These are phyloP conservation scores for Trachemys scripta DNA, from an alignment of 2,113 vertebrate genomes.

Conservation along the genomic window DNA sequence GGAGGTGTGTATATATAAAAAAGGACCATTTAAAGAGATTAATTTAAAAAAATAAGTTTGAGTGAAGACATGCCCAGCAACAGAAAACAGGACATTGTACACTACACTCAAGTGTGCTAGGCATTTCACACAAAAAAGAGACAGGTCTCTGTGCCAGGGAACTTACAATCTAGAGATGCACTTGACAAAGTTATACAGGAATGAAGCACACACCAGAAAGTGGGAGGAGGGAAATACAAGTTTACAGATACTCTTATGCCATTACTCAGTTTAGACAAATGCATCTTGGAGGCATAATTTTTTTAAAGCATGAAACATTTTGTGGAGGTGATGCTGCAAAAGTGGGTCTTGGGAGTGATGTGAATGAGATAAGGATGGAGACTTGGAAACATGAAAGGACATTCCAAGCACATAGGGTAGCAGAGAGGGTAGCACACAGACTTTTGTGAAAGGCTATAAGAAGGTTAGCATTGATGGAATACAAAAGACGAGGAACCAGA, in stretches of 20 bases:
- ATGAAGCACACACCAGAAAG: neutral
- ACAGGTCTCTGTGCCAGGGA: neutral
- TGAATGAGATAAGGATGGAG: neutral
- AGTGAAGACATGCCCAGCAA: neutral
- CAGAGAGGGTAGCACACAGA: neutral
- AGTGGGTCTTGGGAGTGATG: neutral
- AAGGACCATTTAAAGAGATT: neutral
- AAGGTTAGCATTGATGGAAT: neutral
- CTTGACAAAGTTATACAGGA: neutral
- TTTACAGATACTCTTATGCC: neutral
- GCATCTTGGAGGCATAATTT: no score
- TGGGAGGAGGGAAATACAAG: neutral
- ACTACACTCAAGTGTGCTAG: neutral
- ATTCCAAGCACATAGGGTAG: neutral
- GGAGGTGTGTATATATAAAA: neutral
- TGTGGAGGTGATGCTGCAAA: neutral
- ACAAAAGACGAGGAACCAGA: fast-evolving
- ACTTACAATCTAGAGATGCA: neutral
- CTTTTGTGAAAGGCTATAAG: neutral
- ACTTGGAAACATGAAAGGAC: neutral
- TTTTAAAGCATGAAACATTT: neutral
- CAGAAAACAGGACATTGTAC: neutral
- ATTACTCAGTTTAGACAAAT: neutral
- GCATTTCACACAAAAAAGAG: neutral
- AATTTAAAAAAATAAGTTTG: neutral